These are phyloP conservation scores for Crotalus viridis DNA, from an alignment of 2,113 vertebrate species.

Conservation along the genomic window DNA sequence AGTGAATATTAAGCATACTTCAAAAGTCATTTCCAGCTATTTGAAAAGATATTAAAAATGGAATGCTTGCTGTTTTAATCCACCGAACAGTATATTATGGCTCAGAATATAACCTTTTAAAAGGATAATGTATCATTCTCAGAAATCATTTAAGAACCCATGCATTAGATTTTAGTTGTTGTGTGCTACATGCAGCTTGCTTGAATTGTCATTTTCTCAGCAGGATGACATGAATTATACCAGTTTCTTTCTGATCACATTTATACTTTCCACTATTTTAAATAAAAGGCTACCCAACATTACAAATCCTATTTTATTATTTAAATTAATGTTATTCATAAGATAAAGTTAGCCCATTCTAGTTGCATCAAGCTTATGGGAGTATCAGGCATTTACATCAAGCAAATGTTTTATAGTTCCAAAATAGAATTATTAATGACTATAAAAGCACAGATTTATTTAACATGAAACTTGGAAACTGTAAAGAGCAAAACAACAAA, in stretches of 20 bases:
- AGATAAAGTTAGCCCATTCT: background rate
- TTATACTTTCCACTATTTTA: conserved; percentile 1
- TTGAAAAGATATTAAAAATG: conserved; percentile 30
- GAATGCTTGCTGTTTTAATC: conserved; percentile 12
- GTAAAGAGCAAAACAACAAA: background rate
- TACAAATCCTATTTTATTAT: background rate
- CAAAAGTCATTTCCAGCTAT: background rate
- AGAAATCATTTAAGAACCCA: background rate
- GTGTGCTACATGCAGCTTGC: background rate
- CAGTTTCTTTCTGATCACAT: background rate
- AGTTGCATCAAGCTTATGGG: background rate
- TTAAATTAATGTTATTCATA: conserved; percentile 12
- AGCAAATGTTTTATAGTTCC: background rate
- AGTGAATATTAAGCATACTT: conserved; percentile 11
- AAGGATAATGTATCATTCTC: background rate
- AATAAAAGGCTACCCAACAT: background rate
- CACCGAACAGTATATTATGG: conserved; percentile 1
- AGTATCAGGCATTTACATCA: background rate
- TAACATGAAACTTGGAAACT: background rate
- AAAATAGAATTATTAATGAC: conserved; percentile 2
- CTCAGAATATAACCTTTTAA: conserved; percentile 20
- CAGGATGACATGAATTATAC: background rate
- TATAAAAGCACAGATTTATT: background rate
- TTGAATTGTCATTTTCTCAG: background rate
- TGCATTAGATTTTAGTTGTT: background rate